Conservation (phyloP, 2,888 invertebrate species). For the Heliothis peltigera region DNA sequence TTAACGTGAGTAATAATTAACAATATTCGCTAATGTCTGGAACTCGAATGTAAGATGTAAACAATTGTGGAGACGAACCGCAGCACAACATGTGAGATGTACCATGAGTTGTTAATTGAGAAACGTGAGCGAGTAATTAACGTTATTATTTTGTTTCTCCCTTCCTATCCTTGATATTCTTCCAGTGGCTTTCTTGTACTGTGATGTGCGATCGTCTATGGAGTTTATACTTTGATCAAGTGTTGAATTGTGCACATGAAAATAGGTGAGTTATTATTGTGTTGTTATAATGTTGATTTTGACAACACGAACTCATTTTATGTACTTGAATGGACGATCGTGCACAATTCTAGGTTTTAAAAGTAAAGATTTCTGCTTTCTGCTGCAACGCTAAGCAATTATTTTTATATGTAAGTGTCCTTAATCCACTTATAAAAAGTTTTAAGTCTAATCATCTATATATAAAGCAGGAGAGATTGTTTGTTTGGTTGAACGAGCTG, state of each 20-base stretch:
- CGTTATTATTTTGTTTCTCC: slow-evolving; percentile 48
- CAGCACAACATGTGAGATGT: slow-evolving; percentile 42
- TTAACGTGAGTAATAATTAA: too few species aligned
- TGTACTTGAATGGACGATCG: not conserved
- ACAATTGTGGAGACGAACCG: slow-evolving; percentile 39
- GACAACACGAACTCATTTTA: not conserved
- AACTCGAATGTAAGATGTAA: slow-evolving; percentile 29
- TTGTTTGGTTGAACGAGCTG: too few species aligned
- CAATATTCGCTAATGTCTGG: slow-evolving; percentile 16
- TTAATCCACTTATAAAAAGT: too few species aligned
- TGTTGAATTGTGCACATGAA: slow-evolving; percentile 18
- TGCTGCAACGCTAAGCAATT: too few species aligned
- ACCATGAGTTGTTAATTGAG: slow-evolving; percentile 55
- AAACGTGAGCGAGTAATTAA: slow-evolving; percentile 63
- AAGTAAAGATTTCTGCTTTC: too few species aligned
- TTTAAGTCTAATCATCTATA: too few species aligned
- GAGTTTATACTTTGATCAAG: not conserved
- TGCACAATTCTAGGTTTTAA: too few species aligned
- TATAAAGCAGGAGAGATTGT: too few species aligned
- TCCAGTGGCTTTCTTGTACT: slow-evolving; percentile 21
- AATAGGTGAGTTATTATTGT: slow-evolving; percentile 26
- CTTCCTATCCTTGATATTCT: slow-evolving; percentile 22
- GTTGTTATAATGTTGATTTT: not conserved
- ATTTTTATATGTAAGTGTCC: too few species aligned
- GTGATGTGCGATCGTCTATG: slow-evolving; percentile 7